These are phyloP conservation scores for Jacana jacana DNA, from an alignment of 2,113 vertebrate species.

Conservation along the genomic window DNA sequence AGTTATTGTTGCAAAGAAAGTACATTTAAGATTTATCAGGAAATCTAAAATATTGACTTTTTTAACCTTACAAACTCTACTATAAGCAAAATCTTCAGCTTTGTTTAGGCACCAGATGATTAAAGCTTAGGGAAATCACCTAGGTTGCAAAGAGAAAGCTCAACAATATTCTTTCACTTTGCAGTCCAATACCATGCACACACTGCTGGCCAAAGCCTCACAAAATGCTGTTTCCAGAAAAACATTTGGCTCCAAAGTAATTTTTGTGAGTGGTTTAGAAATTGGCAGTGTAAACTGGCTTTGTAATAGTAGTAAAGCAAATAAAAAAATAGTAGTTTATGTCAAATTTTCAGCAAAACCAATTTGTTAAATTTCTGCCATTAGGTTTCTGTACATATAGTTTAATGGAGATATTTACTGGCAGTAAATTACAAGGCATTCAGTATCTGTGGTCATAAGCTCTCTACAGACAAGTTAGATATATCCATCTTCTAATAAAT, in stretches of 20 bases:
- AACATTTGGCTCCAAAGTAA: neutral
- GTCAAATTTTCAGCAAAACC: constrained; percentile 1
- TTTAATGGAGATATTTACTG: constrained; percentile 26
- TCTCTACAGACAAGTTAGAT: constrained; percentile 41
- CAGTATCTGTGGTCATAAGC: neutral
- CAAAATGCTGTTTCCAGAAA: neutral
- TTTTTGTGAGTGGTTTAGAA: neutral
- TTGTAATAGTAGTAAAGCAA: neutral
- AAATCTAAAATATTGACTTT: neutral
- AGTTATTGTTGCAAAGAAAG: neutral
- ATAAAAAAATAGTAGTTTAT: neutral
- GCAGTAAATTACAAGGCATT: neutral
- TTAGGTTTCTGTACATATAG: constrained; percentile 18
- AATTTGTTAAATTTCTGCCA: neutral
- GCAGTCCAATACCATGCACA: neutral
- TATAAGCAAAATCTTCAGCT: neutral
- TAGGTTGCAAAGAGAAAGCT: neutral
- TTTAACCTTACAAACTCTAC: neutral
- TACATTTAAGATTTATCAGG: neutral
- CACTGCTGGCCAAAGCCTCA: neutral
- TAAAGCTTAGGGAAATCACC: neutral
- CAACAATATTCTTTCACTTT: neutral
- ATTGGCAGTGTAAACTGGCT: neutral
- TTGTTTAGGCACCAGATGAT: neutral
- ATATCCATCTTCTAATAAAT: neutral